Evolutionary conservation across 2,888 invertebrate genomes (phyloP).

Genomic region (Ramazzottius varieornatus): DNA sequence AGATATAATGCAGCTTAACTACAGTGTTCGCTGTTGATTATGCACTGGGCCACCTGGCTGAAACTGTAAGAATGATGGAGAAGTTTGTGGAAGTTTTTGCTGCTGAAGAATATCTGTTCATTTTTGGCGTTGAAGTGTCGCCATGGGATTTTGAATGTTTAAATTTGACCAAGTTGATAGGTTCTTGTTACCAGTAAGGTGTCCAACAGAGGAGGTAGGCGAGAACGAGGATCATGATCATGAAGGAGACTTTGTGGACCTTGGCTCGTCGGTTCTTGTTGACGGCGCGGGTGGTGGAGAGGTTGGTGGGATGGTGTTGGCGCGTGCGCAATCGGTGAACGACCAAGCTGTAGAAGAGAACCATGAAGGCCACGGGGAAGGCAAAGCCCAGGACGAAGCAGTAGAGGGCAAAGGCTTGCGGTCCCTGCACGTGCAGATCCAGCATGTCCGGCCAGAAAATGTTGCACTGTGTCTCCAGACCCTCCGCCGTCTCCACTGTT

Average conservation of each 20-base stretch:
- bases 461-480: neutral
- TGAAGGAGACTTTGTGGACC: neutral
- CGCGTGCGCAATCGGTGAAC: neutral
- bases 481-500: neutral
- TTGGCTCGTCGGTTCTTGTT: neutral
- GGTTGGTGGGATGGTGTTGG: neutral
- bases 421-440: neutral
- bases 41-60: no score
- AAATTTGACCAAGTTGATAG: no score
- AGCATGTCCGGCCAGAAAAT: neutral
- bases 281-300: neutral
- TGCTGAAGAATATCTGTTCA: no score
- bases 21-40: no score
- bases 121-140: no score
- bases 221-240: neutral
- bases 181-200: neutral
- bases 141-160: no score
- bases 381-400: slow-evolving; percentile 1
- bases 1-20: no score
- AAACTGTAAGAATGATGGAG: no score
- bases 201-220: neutral
- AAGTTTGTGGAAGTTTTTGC: no score
- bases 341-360: neutral
- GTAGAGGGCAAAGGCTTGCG: neutral
- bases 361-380: neutral